Evolutionary conservation across 1,140 invertebrate species (phyloP).

Genomic region (Camponotus pennsylvanicus): DNA sequence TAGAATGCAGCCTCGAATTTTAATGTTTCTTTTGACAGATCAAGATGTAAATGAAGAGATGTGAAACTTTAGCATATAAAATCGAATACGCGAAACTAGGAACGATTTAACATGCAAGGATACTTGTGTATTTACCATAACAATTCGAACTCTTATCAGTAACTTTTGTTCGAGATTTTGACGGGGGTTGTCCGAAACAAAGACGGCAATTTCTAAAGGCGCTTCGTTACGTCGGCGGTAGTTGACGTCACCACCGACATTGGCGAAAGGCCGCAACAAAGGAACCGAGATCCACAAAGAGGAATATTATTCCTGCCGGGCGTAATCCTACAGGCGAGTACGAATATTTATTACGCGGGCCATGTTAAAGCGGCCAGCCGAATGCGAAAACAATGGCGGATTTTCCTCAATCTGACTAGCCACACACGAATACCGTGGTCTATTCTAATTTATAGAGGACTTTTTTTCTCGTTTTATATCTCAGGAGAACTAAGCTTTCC

Average conservation of each 20-base stretch:
- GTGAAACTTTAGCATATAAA: background rate
- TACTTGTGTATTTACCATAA: conserved; percentile 61
- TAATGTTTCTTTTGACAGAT: background rate
- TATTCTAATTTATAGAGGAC: conserved; percentile 77
- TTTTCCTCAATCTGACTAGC: conserved; percentile 80
- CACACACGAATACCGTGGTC: conserved; percentile 73
- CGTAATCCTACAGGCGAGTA: conserved; percentile 79
- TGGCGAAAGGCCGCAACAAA: conserved; percentile 79
- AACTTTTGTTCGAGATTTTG: conserved; percentile 70
- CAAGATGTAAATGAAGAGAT: background rate
- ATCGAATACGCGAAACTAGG: background rate
- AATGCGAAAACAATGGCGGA: conserved; percentile 83
- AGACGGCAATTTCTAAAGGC: conserved; percentile 78
- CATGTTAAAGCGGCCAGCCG: conserved; percentile 79
- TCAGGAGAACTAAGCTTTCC: conserved; percentile 5
- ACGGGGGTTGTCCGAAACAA: conserved; percentile 74
- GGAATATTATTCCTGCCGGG: conserved; percentile 83
- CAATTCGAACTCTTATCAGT: conserved; percentile 66
- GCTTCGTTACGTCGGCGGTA: conserved; percentile 72
- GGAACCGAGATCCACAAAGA: conserved; percentile 79
- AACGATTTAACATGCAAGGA: conserved; percentile 18
- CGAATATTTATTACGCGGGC: conserved; percentile 83
- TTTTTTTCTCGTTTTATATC: conserved; percentile 45
- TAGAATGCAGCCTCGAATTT: background rate
- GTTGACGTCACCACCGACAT: conserved; percentile 76